phyloP scores from a whole-genome alignment of 2,113 vertebrate species.

The Pseudorectes ferrugineus region DNA sequence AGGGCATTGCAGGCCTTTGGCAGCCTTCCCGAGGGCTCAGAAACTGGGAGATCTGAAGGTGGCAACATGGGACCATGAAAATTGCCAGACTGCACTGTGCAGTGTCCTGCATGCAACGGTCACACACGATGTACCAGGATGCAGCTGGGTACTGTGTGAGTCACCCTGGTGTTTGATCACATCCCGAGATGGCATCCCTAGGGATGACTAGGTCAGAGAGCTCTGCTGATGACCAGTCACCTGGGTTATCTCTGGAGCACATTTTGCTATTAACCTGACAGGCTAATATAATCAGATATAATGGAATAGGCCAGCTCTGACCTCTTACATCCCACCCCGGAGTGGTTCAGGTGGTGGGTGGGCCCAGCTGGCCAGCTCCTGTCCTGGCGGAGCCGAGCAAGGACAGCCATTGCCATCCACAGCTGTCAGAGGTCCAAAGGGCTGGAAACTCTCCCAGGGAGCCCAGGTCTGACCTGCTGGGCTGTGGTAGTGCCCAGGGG shows the following conservation, averaged over 20 bases:
- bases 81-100: neutral
- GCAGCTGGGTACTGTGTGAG: neutral
- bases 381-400: no score
- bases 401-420: no score
- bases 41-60: neutral
- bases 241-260: neutral
- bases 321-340: rapidly evolving
- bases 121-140: rapidly evolving
- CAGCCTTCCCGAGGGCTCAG: neutral
- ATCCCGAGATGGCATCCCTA: neutral
- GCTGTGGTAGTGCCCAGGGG: no score
- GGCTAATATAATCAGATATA: neutral
- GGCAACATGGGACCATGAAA: neutral
- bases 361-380: neutral
- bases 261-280: neutral
- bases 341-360: neutral
- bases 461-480: no score
- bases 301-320: neutral
- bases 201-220: neutral
- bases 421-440: no score
- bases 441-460: no score
- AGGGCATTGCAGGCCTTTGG: neutral
- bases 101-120: neutral
- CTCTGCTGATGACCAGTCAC: neutral
- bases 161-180: neutral